Evolutionary conservation across 2,888 invertebrate species (phyloP), one percentile per base, ranked within the genome.

Genomic region (Priocnemis perturbator): DNA sequence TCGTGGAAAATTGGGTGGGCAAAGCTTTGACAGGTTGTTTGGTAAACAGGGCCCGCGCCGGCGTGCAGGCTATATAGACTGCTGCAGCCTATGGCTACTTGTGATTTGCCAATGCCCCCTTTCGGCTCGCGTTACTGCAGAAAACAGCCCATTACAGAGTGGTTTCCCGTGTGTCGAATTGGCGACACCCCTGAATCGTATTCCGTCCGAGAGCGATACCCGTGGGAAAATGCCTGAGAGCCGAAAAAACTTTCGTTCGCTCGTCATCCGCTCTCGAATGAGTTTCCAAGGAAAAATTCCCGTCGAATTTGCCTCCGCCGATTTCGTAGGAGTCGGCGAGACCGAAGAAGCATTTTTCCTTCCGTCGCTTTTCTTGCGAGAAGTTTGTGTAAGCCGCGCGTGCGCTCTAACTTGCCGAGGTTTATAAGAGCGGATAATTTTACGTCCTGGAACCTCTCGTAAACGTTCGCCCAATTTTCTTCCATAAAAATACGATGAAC

Each of bases 21-120:
- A 78, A 81, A 83, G 82, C 80, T 82, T 83, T 81, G 82, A 82
- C 78, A 81, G 80, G 78, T 77, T 82, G 82, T 82, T 82, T 82
- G 83, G 75, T 74, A 82, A 83, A 82, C 81, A 80, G 68, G 70
- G 62, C 44, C 71, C 64, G 69, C 74, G 83, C 75, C 76, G 69
- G 71, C 77, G 73, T 74, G 78, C 63, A 78, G 76, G 74, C 77
- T 75, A 72, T 62, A 77, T 64, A 73, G 74, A 52, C 58, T 48
- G 71, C 55, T 53, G 63, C 59, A 55, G 45, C 57, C 64, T 70
- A 64, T 66, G 68, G 47, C 70, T 69, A 69, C 77, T 71, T 73
- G 73, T 65, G 68, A 74, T 76, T 79, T 68, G 56, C 62, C 72
- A 69, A 67, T 70, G 72, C 57, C 61, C 68, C 68, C 74, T 78